Evolutionary conservation across 1,140 invertebrate species (phyloP).

Genomic region (Myzus persicae): DNA sequence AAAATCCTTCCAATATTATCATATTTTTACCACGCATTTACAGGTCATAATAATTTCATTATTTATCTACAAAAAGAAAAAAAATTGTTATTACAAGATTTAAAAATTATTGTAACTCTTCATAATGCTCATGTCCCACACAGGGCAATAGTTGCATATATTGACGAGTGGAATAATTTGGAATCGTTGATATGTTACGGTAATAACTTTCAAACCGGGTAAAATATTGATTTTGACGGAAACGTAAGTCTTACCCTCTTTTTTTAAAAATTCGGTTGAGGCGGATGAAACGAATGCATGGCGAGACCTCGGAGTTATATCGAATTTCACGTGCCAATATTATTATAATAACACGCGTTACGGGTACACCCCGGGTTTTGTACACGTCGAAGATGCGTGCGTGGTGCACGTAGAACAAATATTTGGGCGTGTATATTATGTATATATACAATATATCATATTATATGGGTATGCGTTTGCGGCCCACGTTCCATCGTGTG

Average conservation of each 20-base stretch:
- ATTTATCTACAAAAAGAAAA: too few species aligned
- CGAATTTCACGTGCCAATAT: neutral
- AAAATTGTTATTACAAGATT: too few species aligned
- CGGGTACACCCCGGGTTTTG: neutral
- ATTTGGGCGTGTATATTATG: neutral
- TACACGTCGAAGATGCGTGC: neutral
- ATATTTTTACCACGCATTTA: neutral
- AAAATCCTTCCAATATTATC: too few species aligned
- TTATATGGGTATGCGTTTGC: neutral
- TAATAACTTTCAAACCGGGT: neutral
- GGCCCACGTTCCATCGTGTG: neutral
- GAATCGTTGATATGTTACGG: neutral
- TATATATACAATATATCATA: neutral
- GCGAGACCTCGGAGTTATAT: too few species aligned
- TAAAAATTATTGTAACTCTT: neutral
- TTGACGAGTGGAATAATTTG: neutral
- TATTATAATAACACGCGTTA: neutral
- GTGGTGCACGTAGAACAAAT: neutral
- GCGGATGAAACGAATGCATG: too few species aligned
- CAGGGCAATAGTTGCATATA: neutral
- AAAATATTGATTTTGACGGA: neutral
- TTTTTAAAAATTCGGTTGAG: neutral
- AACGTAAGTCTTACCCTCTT: neutral
- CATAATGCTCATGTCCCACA: neutral
- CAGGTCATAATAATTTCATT: neutral